Evolutionary conservation across 2,797 vertebrate genomes (phyloP), one percentile per base, ranked within the genome.

Genomic region (Morus bassanus): DNA sequence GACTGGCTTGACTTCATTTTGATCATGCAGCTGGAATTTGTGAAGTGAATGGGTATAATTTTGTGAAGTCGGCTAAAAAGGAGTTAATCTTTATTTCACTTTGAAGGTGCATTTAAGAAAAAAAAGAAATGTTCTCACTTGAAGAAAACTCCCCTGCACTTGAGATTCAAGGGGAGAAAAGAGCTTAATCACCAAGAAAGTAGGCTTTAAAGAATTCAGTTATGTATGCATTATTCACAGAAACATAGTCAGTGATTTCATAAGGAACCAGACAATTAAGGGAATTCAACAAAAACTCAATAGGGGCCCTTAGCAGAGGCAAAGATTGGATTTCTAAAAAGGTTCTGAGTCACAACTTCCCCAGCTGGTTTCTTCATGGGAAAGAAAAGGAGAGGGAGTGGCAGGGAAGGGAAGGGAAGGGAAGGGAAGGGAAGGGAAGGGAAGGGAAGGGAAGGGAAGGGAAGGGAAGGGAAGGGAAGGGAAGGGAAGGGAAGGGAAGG

Each of bases 81-180:
- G 8, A 5, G 21, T 73, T 96, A 54, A 69, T 88, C 18, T 74
- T 89, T 88, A 85, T 93, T 95, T 60, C 35, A n/a, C 31, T 92
- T 91, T 45, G 51, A 84, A 84, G 51, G 65, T 33, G 22, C 10
- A 30, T 72, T 81, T 48, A 89, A 92, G 45, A n/a, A 57, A 28
- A 74, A 65, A n/a, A 46, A 45, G 0, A 2, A 18, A 69, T 76
- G 35, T 72, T 97, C 57, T 94, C 23, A 76, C 8, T 91, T 89
- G 54, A 85, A 88, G 24, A 24, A 91, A 95, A 86, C 11, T 90
- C 24, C 10, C n/a, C 54, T 81, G 61, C 19, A 85, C 51, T 91
- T 93, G 37, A 59, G 15, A 95, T 93, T 95, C 54, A 93, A 54
- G 9, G 16, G 57, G 51, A 92, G 33, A 95, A 94, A 83, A 79